Evolutionary conservation across 2,113 vertebrate species (phyloP).

Genomic region (Oncorhynchus clarkii): DNA sequence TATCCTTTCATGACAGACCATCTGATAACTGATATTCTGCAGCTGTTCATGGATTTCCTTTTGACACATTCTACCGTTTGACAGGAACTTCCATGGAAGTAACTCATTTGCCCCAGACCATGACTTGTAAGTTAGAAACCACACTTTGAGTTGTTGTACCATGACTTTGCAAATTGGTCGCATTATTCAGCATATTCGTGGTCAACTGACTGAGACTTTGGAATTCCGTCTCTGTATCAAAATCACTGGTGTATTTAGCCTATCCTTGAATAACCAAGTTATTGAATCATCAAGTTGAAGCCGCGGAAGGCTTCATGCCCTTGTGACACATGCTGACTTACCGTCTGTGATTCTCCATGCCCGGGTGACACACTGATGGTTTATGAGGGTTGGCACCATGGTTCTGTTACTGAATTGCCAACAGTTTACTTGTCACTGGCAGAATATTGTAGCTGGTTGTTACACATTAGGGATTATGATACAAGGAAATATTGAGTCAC

Average conservation of each 20-base stretch:
- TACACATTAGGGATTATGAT: background rate
- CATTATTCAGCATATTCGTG: conserved; percentile 7
- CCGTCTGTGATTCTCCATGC: conserved; percentile 27
- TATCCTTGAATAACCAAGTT: background rate
- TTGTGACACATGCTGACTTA: conserved; percentile 43
- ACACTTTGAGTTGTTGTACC: conserved; percentile 16
- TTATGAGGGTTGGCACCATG: background rate
- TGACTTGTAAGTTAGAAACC: conserved; percentile 8
- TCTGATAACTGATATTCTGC: background rate
- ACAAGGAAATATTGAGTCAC: background rate
- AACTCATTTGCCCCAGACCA: conserved; percentile 18
- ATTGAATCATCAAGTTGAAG: too few species aligned
- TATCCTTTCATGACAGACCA: background rate
- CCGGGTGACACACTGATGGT: conserved; percentile 13
- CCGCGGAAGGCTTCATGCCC: background rate
- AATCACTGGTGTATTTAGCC: conserved; percentile 7
- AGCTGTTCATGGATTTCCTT: background rate
- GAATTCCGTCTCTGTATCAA: conserved; percentile 13
- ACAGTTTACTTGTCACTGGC: conserved; percentile 10
- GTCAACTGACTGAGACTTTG: conserved; percentile 5
- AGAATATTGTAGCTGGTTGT: background rate
- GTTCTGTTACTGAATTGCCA: conserved; percentile 14
- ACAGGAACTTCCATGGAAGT: background rate
- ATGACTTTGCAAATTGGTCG: background rate
- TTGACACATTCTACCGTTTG: background rate